Evolutionary conservation across 2,797 vertebrate species (phyloP).

Genomic region (Hypotaenidia okinawae): DNA sequence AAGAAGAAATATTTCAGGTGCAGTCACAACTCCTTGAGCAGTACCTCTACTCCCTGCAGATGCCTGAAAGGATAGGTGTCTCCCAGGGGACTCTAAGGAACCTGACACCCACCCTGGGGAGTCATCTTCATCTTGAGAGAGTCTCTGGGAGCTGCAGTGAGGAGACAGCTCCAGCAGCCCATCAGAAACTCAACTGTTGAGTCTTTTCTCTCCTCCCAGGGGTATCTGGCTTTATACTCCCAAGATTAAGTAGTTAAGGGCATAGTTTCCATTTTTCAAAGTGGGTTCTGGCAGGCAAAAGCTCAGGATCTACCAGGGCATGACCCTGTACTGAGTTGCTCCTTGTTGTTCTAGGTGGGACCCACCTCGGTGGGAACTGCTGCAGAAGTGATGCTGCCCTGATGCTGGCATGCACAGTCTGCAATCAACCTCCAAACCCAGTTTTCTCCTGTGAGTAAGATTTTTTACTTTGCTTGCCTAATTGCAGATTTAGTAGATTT

Average conservation of each 20-base stretch:
- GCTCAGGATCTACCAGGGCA: accelerated
- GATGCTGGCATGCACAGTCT: accelerated
- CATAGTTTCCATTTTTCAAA: not conserved
- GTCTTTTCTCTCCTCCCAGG: not conserved
- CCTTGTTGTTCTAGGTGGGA: not conserved
- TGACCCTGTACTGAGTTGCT: not conserved
- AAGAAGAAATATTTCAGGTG: not conserved
- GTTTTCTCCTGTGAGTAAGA: not conserved
- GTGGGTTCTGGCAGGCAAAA: not conserved
- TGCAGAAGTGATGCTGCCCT: not conserved
- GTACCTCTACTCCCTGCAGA: not conserved
- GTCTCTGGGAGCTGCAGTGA: accelerated
- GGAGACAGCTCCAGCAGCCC: not conserved
- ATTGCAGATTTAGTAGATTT: not conserved
- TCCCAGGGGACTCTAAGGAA: not conserved
- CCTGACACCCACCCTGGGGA: accelerated
- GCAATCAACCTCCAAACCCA: not conserved
- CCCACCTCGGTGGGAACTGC: accelerated
- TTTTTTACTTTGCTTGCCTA: not conserved
- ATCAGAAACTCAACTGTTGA: not conserved
- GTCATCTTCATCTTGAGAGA: not conserved
- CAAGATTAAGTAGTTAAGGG: not conserved
- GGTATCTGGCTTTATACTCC: not conserved
- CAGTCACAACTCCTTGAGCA: not conserved
- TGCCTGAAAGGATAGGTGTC: not conserved